A percentile compares a stretch with the other conserved stretches of the same genome.
These are phyloP conservation scores for Leucosticte australis DNA, from an alignment of 2,113 vertebrate genomes.

Conservation along the genomic window DNA sequence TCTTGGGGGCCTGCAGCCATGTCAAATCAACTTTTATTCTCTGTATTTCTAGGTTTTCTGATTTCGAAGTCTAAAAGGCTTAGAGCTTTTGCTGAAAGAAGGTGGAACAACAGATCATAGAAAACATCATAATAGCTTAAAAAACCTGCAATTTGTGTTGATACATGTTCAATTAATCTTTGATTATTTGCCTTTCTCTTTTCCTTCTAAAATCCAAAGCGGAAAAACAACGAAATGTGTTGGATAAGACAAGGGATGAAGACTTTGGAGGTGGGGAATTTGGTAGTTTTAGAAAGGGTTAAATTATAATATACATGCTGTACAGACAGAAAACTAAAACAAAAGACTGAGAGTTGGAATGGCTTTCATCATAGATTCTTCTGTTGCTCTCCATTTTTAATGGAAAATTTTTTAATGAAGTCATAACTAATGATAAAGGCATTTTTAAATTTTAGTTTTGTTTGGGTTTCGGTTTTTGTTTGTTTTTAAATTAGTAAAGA, in stretches of 20 bases:
- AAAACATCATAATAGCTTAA: neutral
- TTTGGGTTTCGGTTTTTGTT: neutral
- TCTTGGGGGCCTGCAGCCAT: neutral
- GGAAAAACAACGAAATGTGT: accelerated
- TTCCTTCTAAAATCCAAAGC: neutral
- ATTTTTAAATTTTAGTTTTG: neutral
- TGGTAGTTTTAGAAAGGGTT: neutral
- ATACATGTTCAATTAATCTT: neutral
- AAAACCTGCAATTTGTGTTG: neutral
- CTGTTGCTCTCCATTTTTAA: neutral
- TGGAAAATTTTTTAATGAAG: neutral
- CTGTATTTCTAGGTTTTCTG: neutral
- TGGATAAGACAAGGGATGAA: neutral
- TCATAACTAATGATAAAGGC: neutral
- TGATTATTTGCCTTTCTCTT: neutral
- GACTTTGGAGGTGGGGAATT: neutral
- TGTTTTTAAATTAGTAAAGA: neutral
- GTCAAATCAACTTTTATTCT: neutral
- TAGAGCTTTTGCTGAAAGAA: neutral
- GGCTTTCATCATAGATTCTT: neutral
- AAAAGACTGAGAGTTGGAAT: neutral
- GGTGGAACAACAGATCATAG: neutral
- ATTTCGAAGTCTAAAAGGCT: neutral
- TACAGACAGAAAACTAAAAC: neutral
- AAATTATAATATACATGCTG: neutral